phyloP scores from a whole-genome alignment of 2,113 vertebrate species.

The Perognathus longimembris region DNA sequence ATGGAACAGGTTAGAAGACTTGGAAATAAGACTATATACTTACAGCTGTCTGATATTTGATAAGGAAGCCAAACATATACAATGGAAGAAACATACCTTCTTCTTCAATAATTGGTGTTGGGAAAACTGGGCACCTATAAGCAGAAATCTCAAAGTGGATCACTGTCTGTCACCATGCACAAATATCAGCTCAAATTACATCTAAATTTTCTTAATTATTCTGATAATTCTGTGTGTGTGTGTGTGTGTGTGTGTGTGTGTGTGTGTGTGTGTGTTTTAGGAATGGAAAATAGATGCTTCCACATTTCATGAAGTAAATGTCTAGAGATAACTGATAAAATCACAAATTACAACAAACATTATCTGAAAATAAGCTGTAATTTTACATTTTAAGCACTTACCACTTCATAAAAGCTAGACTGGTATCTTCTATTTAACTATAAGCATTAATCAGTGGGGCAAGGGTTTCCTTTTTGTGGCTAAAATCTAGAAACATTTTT shows the following conservation, averaged over 20 bases:
- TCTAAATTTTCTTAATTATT: too few relatives aligned
- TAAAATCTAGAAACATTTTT: neutral
- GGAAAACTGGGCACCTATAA: too few relatives aligned
- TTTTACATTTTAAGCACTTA: neutral
- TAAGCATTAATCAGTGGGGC: neutral
- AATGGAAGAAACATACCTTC: too few relatives aligned
- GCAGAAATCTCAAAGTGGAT: too few relatives aligned
- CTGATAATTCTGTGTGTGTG: neutral
- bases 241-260: neutral
- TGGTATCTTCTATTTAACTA: neutral
- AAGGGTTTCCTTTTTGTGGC: neutral
- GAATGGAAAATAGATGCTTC: neutral
- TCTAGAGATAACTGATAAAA: constrained; percentile 11
- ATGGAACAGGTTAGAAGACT: too few relatives aligned
- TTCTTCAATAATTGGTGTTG: too few relatives aligned
- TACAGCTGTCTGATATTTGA: too few relatives aligned
- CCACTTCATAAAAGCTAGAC: neutral
- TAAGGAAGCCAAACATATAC: too few relatives aligned
- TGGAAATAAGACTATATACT: too few relatives aligned
- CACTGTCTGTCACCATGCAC: too few relatives aligned
- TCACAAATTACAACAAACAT: neutral
- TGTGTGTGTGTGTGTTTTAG: neutral
- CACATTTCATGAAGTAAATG: neutral
- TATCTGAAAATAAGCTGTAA: constrained; percentile 21
- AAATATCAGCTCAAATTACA: too few relatives aligned